Base-by-base conservation (phyloP, 2,888 invertebrate genomes). In the Mechanitis mazaeus region DNA sequence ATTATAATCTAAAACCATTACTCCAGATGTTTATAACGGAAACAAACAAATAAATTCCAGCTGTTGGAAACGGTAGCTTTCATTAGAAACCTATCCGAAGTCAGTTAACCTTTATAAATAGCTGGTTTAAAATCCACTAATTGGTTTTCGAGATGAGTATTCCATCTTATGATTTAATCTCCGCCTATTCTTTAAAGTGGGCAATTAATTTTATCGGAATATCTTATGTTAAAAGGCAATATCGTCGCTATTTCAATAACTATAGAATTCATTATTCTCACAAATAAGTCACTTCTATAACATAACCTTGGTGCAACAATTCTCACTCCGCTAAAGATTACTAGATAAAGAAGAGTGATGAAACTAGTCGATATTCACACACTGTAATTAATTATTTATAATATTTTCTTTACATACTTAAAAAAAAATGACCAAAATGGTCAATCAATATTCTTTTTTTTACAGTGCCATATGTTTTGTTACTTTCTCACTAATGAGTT, bases 161-260 rank as follows among this genome's bases (percentile, higher is more conserved):
- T 64, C 59, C 61, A 60, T 61, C 55, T 55, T 64, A 64, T 61
- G 61, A 66, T 66, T 62, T 66, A 61, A 66, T 66, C 66, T 64
- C 54, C 47, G 55, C 58, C 56, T 58, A 64, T 66, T 66, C 59
- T 66, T 62, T 64, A 66, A 66, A 64, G 61, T 59, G 60, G 53
- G 56, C 61, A 64, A 64, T 66, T 63, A 66, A 64, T 58, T 63
- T 59, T 55, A 64, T 66, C 59, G 47, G n/a, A 12, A 61, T 33
- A 64, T 64, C 47, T 53, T 9, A 33, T 46, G 11, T 35, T 56
- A 28, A 46, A 61, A 31, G 45, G 9, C 45, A 56, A 42, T 54
- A 11, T 58, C 9, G 38, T 35, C 55, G 54, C 42, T 59, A 57
- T n/a, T 38, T 45, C 33, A 53, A 59, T 46, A 58, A 45, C 47